Base-by-base conservation (phyloP, 2,888 invertebrate genomes). In the Parasteatoda lunata region DNA sequence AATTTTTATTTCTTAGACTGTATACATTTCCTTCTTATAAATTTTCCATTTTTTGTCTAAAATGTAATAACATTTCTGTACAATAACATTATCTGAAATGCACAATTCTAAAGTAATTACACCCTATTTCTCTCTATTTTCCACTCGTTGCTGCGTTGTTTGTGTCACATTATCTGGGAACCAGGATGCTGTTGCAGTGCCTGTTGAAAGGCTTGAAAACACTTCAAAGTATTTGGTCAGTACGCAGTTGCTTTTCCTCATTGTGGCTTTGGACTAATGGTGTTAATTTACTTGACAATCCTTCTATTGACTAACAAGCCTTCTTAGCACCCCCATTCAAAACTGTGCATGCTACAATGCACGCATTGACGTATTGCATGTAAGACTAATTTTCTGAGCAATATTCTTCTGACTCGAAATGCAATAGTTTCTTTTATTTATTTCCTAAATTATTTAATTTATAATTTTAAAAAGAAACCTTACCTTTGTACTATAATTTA, bases 181-280 rank as follows among this genome's bases (percentile, higher is more conserved):
- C 76, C 88, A 90, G 89, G 90, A 89, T 65, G 88, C 89, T 49
- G 89, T 89, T 47, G 84, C 85, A 66, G 83, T 90, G 77, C 88
- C 90, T 77, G 77, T 90, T 65, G 76, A 81, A 66, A 88, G 88
- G 80, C 83, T 90, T 71, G 90, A 90, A 84, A 89, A 85, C 80
- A 83, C 79, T 64, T 69, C 89, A 64, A 89, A 86, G 78, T 89
- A 89, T 85, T 89, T 88, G 90, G 90, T 90, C 89, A 89, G 90
- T 90, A 87, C 84, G 78, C 85, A 89, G 82, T 87, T 82, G 81
- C 68, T 87, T 66, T 82, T 78, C 75, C 82, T 87, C 87, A 82
- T 81, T 87, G 77, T 82, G 81, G 87, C 82, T 87, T 82, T 82
- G 82, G 85, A 80, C 72, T 80, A 48, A 75, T 70, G 65, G 59